Evolutionary conservation across 2,113 vertebrate species (phyloP).

Genomic region (Bubalus kerabau): DNA sequence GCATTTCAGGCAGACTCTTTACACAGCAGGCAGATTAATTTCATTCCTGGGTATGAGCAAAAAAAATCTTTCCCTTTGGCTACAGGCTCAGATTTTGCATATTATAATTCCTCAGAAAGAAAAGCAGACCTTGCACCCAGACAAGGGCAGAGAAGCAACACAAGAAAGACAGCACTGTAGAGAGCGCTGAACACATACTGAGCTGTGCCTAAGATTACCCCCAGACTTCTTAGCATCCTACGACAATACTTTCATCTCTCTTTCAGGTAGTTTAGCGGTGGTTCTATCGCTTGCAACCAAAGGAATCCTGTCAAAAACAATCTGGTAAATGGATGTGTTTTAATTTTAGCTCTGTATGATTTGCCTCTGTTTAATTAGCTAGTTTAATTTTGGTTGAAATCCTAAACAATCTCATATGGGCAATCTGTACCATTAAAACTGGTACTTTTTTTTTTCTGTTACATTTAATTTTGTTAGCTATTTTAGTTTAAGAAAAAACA

Average conservation of each 20-base stretch:
- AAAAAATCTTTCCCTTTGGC: neutral
- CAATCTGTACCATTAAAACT: neutral
- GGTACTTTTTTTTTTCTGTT: neutral
- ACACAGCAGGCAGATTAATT: neutral
- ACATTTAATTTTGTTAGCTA: slow-evolving; percentile 11
- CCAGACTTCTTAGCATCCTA: neutral
- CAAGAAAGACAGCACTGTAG: neutral
- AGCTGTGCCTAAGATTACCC: neutral
- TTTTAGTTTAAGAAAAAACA: neutral
- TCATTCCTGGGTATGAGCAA: neutral
- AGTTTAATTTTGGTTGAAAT: neutral
- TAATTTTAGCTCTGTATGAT: neutral
- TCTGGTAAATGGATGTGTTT: neutral
- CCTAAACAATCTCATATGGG: neutral
- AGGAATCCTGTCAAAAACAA: neutral
- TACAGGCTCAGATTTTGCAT: neutral
- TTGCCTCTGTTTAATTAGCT: neutral
- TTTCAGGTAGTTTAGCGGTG: neutral
- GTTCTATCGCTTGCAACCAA: neutral
- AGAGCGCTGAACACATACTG: neutral
- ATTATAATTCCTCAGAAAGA: neutral
- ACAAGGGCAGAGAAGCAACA: neutral
- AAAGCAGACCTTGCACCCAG: neutral
- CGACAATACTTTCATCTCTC: neutral
- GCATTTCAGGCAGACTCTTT: neutral